Evolutionary conservation across 2,888 invertebrate genomes (phyloP).

Genomic region (Cheilosia vernalis): DNA sequence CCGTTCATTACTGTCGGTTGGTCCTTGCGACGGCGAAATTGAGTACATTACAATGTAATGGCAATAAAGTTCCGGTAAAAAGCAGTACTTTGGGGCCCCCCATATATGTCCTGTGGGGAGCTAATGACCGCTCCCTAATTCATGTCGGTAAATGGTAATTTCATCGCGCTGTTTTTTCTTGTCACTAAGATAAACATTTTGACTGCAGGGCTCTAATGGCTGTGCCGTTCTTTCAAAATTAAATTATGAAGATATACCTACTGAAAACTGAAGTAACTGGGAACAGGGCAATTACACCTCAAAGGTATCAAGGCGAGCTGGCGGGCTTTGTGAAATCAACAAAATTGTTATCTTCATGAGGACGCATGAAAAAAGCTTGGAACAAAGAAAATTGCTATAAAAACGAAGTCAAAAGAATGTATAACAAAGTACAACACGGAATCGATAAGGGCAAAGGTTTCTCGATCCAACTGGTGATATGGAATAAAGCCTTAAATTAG

Average conservation of each 20-base stretch:
- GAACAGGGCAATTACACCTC: slow-evolving; percentile 16
- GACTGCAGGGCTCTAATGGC: slow-evolving; percentile 42
- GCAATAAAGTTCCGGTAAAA: slow-evolving; percentile 64
- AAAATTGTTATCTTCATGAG: background rate
- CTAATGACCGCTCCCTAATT: slow-evolving; percentile 69
- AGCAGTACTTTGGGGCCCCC: slow-evolving; percentile 52
- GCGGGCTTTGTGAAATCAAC: background rate
- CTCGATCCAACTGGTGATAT: too few relatives aligned
- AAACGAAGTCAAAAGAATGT: too few relatives aligned
- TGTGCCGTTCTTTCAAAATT: slow-evolving; percentile 19
- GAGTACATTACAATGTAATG: slow-evolving; percentile 65
- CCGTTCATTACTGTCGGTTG: slow-evolving; percentile 55
- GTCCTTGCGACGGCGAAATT: slow-evolving; percentile 25
- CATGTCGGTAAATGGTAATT: slow-evolving; percentile 66
- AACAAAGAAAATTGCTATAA: too few relatives aligned
- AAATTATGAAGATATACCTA: slow-evolving; percentile 37
- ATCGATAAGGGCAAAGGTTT: too few relatives aligned
- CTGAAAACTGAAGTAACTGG: background rate
- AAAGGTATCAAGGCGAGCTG: background rate
- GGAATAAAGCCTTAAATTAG: too few relatives aligned
- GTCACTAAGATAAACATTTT: slow-evolving; percentile 68
- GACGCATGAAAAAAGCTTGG: too few relatives aligned
- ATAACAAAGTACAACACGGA: too few relatives aligned
- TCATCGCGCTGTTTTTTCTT: slow-evolving; percentile 39
- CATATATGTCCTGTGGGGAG: slow-evolving; percentile 72